Conservation (phyloP, 2,888 invertebrate genomes). For the Clusia tigrina region DNA sequence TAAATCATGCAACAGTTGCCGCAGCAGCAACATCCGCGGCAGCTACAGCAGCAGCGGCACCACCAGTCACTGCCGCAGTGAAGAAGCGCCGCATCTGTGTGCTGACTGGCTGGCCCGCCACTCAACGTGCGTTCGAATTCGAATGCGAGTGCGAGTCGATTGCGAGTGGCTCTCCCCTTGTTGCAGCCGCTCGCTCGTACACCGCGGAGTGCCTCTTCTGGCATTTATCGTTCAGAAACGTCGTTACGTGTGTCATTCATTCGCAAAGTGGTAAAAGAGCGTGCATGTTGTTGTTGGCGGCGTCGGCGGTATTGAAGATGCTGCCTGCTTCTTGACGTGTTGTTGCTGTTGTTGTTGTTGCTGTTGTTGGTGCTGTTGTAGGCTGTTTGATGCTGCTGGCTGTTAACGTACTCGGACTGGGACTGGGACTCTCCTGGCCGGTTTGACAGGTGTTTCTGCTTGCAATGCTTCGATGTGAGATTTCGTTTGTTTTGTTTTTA, state of each 20-base stretch:
- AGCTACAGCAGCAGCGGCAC: slow-evolving; percentile 28
- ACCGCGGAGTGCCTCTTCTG: slow-evolving; percentile 5
- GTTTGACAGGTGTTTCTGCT: slow-evolving; percentile 61
- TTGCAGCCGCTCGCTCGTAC: slow-evolving; percentile 19
- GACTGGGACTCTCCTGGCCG: slow-evolving; percentile 45
- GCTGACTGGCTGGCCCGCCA: too few species aligned
- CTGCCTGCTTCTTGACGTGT: slow-evolving; percentile 29
- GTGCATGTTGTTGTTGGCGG: slow-evolving; percentile 37
- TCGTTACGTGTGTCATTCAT: slow-evolving; percentile 25
- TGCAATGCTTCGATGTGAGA: slow-evolving; percentile 17
- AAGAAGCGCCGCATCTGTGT: too few species aligned
- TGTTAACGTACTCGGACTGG: slow-evolving; percentile 13
- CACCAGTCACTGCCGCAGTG: neutral
- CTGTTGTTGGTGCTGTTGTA: slow-evolving; percentile 37
- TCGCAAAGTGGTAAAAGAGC: slow-evolving; percentile 20
- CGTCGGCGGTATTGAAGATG: slow-evolving; percentile 44
- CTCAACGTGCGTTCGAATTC: too few species aligned
- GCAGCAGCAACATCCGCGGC: slow-evolving; percentile 24
- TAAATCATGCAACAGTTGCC: neutral
- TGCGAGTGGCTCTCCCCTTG: neutral
- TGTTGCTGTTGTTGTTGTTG: slow-evolving; percentile 33
- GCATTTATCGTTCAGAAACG: slow-evolving; percentile 17
- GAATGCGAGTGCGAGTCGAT: too few species aligned
- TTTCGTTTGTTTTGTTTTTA: slow-evolving; percentile 7
- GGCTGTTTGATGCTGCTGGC: slow-evolving; percentile 26